Evolutionary conservation across 2,113 vertebrate genomes (phyloP).

Genomic region (Redunca redunca): DNA sequence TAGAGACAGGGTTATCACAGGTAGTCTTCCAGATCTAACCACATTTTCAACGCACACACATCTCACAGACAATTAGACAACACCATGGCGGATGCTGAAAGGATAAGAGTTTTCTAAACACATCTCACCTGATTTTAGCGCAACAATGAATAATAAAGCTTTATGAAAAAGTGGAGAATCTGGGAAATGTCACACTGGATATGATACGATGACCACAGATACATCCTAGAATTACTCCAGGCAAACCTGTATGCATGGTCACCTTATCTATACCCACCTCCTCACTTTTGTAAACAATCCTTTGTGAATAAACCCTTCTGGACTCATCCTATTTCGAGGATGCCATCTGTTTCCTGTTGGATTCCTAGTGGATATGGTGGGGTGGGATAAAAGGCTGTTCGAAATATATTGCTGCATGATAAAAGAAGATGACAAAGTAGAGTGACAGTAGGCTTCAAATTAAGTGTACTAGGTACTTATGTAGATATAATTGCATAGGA

Average conservation of each 20-base stretch:
- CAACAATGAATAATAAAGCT: background rate
- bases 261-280: background rate
- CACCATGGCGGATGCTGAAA: background rate
- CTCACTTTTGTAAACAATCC: slow-evolving; percentile 9
- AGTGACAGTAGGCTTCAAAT: background rate
- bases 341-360: slow-evolving; percentile 23
- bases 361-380: background rate
- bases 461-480: background rate
- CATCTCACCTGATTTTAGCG: background rate
- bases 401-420: background rate
- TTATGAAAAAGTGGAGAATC: background rate
- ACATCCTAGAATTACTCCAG: background rate
- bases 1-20: background rate
- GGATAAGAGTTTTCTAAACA: background rate
- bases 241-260: background rate
- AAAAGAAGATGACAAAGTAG: slow-evolving; percentile 28
- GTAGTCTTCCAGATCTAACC: background rate
- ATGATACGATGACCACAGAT: background rate
- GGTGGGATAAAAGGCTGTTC: slow-evolving; percentile 15
- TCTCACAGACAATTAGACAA: background rate
- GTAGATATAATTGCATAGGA: background rate
- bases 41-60: background rate
- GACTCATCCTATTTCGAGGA: background rate
- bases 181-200: background rate
- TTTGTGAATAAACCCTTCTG: background rate